These are phyloP conservation scores for Otis tarda DNA, from an alignment of 2,113 vertebrate species.

Conservation along the genomic window DNA sequence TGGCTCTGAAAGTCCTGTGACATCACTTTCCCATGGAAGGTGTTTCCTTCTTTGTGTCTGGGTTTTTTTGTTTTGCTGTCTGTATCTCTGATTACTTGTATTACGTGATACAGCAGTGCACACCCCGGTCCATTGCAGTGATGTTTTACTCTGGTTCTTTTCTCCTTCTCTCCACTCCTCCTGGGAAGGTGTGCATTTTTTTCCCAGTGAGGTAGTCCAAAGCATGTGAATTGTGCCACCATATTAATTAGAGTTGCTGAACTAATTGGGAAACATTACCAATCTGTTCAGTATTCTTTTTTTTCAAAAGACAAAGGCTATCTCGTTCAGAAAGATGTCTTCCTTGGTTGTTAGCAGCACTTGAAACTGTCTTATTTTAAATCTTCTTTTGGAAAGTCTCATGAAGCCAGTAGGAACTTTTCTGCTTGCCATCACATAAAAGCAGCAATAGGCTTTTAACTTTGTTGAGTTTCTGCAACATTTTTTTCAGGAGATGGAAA, in stretches of 20 bases:
- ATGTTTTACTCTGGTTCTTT: not conserved
- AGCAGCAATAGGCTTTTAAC: not conserved
- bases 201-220: not conserved
- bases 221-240: not conserved
- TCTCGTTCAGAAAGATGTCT: not conserved
- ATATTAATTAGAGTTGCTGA: not conserved
- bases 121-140: too few species aligned
- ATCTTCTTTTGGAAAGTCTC: not conserved
- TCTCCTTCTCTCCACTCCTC: not conserved
- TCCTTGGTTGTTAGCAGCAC: not conserved
- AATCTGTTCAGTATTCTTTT: not conserved
- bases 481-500: not conserved
- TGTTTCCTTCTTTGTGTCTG: not conserved
- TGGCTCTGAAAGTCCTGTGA: not conserved
- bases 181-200: not conserved
- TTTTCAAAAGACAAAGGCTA: not conserved
- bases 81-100: not conserved
- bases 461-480: not conserved
- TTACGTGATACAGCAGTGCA: rapidly evolving
- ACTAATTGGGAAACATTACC: not conserved
- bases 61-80: not conserved
- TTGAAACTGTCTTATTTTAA: not conserved
- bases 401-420: not conserved
- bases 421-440: not conserved
- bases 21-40: rapidly evolving